A percentile compares a stretch with the other conserved stretches of the same genome.
Conservation (phyloP, 1,140 invertebrate genomes). For the Drosophila takahashii region DNA sequence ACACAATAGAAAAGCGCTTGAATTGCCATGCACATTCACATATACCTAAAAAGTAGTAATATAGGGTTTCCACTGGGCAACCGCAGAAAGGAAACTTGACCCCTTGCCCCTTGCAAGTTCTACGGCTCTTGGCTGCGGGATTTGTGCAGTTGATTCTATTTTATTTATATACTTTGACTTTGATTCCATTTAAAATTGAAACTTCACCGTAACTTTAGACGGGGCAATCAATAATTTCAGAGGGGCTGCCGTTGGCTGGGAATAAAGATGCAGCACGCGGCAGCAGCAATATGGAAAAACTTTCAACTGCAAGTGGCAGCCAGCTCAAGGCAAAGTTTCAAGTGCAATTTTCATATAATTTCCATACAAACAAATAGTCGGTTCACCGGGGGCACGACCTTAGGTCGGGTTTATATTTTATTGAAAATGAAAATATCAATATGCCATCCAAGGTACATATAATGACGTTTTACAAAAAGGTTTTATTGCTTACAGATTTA, state of each 20-base stretch:
- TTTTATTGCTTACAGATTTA: not conserved
- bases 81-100: slow-evolving; percentile 31
- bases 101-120: not conserved
- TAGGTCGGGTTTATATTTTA: slow-evolving; percentile 7
- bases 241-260: slow-evolving; percentile 3
- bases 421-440: slow-evolving; percentile 23
- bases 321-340: slow-evolving; percentile 44
- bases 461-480: slow-evolving; percentile 1
- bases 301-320: slow-evolving; percentile 57
- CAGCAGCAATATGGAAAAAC: slow-evolving; percentile 34
- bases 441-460: not conserved
- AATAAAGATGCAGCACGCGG: not conserved
- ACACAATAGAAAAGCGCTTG: slow-evolving; percentile 30
- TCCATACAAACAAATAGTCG: slow-evolving; percentile 23
- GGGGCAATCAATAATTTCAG: slow-evolving; percentile 42
- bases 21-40: slow-evolving; percentile 7
- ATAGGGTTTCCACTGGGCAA: slow-evolving; percentile 10
- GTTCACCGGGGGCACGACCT: slow-evolving; percentile 24
- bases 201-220: slow-evolving; percentile 28
- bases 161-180: slow-evolving; percentile 38
- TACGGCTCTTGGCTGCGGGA: slow-evolving; percentile 19
- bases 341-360: slow-evolving; percentile 55
- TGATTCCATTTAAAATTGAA: slow-evolving; percentile 35
- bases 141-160: slow-evolving; percentile 39
- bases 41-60: not conserved